Percentiles rank a stretch among this genome's conserved stretches.
These are phyloP conservation scores for Tetrao urogallus DNA, from an alignment of 2,113 vertebrate species.

Conservation along the genomic window DNA sequence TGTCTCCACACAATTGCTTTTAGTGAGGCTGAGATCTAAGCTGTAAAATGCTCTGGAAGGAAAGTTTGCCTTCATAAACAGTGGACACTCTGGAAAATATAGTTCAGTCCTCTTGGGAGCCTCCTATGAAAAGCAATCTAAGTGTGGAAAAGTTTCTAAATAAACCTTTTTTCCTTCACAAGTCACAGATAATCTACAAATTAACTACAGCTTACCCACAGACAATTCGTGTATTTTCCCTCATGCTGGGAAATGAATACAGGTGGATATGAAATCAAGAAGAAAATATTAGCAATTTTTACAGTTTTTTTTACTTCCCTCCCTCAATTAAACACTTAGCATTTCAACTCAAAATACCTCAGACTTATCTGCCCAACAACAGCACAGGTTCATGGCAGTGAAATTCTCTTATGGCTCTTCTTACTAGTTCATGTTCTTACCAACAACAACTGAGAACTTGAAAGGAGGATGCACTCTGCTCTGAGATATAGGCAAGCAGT, in stretches of 20 bases:
- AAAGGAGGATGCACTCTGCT: background rate
- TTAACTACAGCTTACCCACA: background rate
- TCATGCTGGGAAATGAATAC: background rate
- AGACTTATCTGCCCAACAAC: background rate
- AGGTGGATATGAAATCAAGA: background rate
- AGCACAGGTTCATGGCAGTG: background rate
- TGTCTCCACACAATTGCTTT: rapidly evolving
- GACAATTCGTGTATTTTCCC: background rate
- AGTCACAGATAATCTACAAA: background rate
- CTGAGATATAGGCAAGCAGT: no score
- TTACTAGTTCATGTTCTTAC: no score
- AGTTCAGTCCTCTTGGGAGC: background rate
- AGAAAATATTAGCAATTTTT: background rate
- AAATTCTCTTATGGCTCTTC: background rate
- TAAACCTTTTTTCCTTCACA: background rate
- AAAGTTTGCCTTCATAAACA: background rate
- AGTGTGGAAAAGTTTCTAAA: background rate
- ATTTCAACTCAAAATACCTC: background rate
- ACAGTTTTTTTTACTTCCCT: background rate
- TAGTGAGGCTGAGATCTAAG: background rate
- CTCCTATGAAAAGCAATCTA: background rate
- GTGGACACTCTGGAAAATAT: background rate
- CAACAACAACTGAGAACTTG: background rate
- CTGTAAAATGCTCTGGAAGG: background rate
- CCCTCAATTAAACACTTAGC: background rate